Evolutionary conservation across 1,140 invertebrate species (phyloP).

Genomic region (Dysdera silvatica): DNA sequence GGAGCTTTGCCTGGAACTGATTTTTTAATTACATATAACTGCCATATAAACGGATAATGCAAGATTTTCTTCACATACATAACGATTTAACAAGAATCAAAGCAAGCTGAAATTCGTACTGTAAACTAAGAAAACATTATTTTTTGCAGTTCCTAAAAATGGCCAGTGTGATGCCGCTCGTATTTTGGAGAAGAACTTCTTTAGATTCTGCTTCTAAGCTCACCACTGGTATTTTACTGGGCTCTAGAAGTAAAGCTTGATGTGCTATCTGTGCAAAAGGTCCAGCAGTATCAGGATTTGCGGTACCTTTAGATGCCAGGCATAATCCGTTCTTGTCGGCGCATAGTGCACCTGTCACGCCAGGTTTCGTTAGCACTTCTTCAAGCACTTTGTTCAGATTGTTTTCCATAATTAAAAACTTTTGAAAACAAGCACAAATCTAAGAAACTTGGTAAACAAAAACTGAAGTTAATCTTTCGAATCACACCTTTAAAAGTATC

Average conservation of each 20-base stretch:
- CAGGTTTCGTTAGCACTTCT: slow-evolving; percentile 11
- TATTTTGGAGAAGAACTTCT: slow-evolving; percentile 11
- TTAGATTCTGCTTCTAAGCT: slow-evolving; percentile 14
- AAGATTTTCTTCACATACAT: no score
- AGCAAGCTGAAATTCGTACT: no score
- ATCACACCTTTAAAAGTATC: no score
- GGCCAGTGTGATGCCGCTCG: slow-evolving; percentile 4
- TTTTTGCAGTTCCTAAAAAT: slow-evolving; percentile 18
- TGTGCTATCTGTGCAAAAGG: slow-evolving; percentile 13
- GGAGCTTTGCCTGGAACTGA: no score
- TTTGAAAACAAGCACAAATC: no score
- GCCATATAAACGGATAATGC: no score
- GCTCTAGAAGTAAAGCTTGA: slow-evolving; percentile 8
- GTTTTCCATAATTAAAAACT: slow-evolving; percentile 10
- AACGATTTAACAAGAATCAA: no score
- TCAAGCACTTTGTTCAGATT: slow-evolving; percentile 17
- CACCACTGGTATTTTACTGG: slow-evolving; percentile 1
- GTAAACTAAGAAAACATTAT: no score
- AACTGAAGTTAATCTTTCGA: no score
- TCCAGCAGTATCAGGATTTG: slow-evolving; percentile 3
- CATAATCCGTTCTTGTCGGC: slow-evolving; percentile 21
- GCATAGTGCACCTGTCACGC: slow-evolving; percentile 18
- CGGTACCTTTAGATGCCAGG: slow-evolving; percentile 10
- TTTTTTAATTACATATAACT: no score
- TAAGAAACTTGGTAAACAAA: no score